Conservation (phyloP, 2,888 invertebrate species). For the Nasonovia ribisnigri region DNA sequence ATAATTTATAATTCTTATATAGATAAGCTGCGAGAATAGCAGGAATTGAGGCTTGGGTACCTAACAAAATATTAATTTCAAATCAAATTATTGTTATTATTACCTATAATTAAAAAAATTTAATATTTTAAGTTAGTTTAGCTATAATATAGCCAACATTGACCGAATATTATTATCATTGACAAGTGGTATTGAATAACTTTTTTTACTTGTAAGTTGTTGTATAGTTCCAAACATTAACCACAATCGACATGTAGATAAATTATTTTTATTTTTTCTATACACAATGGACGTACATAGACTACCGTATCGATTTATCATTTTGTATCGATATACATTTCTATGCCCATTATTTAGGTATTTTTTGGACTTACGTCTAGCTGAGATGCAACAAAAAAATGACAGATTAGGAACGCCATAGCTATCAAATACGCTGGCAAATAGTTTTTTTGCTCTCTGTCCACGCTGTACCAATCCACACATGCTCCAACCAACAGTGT, state of each 20-base stretch:
- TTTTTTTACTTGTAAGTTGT: neutral
- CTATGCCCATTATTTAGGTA: neutral
- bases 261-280: neutral
- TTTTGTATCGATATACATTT: neutral
- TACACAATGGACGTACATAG: neutral
- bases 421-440: conserved; percentile 30
- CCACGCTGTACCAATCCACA: conserved; percentile 60
- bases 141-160: neutral
- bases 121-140: neutral
- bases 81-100: too few relatives aligned
- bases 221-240: neutral
- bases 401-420: neutral
- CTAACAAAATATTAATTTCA: too few relatives aligned
- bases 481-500: conserved; percentile 44
- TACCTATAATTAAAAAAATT: too few relatives aligned
- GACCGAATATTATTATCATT: neutral
- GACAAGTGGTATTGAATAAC: neutral
- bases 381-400: conserved; percentile 3
- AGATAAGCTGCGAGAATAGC: too few relatives aligned
- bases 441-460: conserved; percentile 51
- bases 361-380: conserved; percentile 15
- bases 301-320: neutral
- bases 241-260: neutral
- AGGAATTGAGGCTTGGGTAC: too few relatives aligned
- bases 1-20: too few relatives aligned